phyloP scores from a whole-genome alignment of 2,113 vertebrate species.

The Melanerpes aurifrons region DNA sequence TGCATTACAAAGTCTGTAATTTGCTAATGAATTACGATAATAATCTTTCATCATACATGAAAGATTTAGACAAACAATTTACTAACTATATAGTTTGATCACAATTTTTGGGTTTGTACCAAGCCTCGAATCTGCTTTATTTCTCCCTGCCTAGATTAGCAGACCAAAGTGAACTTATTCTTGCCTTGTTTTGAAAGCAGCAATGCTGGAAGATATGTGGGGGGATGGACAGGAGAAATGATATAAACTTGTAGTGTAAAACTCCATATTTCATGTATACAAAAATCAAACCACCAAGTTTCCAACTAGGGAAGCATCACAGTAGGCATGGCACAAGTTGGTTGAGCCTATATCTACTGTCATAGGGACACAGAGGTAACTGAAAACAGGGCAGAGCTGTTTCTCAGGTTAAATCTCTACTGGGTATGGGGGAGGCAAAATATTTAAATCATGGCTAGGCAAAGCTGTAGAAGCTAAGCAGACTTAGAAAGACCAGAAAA shows the following conservation, averaged over 20 bases:
- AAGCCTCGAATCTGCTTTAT: constrained; percentile 72
- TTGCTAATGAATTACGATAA: constrained; percentile 86
- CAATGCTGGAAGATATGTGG: background rate
- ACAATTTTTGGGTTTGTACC: constrained; percentile 78
- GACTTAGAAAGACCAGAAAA: background rate
- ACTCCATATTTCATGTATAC: background rate
- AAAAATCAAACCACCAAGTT: background rate
- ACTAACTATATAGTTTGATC: constrained; percentile 84
- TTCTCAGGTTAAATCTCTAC: background rate
- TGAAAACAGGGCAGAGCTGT: background rate
- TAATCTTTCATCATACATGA: constrained; percentile 85
- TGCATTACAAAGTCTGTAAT: constrained; percentile 84
- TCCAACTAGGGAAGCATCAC: background rate
- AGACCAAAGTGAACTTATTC: constrained; percentile 45
- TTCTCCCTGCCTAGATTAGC: constrained; percentile 43
- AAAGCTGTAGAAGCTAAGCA: background rate
- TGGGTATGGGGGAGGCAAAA: background rate
- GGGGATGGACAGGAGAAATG: background rate
- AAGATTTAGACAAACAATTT: constrained; percentile 84
- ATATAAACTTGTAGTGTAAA: background rate
- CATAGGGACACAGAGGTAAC: background rate
- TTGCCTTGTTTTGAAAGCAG: constrained; percentile 22
- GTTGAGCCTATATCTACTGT: background rate
- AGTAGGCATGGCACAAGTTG: background rate
- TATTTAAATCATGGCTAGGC: background rate